A percentile compares a stretch with the other conserved stretches of the same genome.
phyloP scores from a whole-genome alignment of 2,888 invertebrate species.

The Isoperla grammatica region DNA sequence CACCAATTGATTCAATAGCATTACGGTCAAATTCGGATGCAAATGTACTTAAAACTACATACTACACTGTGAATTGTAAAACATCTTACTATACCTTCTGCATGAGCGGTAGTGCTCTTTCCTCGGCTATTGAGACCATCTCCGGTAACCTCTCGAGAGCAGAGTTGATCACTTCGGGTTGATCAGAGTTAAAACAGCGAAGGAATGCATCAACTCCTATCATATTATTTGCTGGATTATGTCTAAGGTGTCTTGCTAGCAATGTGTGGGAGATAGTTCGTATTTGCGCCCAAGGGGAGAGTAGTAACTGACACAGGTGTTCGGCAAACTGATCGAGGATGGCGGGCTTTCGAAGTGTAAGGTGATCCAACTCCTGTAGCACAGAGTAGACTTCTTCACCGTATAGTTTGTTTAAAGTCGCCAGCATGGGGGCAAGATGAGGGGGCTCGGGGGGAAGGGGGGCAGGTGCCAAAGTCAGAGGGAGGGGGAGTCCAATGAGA shows the following conservation, averaged over 20 bases:
- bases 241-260: conserved; percentile 63
- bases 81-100: conserved; percentile 48
- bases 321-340: conserved; percentile 61
- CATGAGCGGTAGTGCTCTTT: conserved; percentile 53
- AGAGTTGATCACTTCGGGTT: conserved; percentile 71
- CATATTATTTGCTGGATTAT: conserved; percentile 49
- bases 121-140: conserved; percentile 72
- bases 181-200: conserved; percentile 71
- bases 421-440: conserved; percentile 44
- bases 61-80: too few species aligned
- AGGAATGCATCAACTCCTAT: conserved; percentile 70
- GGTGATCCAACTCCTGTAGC: conserved; percentile 67
- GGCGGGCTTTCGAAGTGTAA: conserved; percentile 62
- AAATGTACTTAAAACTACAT: too few species aligned
- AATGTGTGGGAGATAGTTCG: conserved; percentile 66
- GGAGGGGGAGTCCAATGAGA: conserved; percentile 56
- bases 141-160: conserved; percentile 79
- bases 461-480: conserved; percentile 46
- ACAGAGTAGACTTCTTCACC: conserved; percentile 55
- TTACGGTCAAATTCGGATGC: too few species aligned
- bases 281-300: conserved; percentile 56
- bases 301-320: conserved; percentile 57
- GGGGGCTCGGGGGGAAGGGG: conserved; percentile 43
- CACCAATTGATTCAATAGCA: too few species aligned
- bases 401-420: conserved; percentile 41